A percentile compares a stretch with the other conserved stretches of the same genome.
Evolutionary conservation across 2,888 invertebrate species (phyloP).

Genomic region (Troilus luridus): DNA sequence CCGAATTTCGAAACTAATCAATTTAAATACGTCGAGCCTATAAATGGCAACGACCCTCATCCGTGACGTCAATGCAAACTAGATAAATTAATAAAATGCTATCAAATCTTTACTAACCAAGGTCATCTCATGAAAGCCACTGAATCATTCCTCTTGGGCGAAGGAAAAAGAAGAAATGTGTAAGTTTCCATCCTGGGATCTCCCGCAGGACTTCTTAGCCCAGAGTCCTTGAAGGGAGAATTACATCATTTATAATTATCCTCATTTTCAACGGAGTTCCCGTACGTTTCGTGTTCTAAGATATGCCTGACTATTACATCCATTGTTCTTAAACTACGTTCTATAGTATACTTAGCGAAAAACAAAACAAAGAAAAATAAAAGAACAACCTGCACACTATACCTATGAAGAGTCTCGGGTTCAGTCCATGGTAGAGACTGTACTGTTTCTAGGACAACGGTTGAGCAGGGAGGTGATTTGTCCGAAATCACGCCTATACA

Average conservation of each 20-base stretch:
- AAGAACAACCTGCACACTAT: no score
- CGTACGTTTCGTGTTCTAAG: not conserved
- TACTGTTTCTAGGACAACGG: no score
- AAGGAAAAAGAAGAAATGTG: not conserved
- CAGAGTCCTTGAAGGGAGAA: not conserved
- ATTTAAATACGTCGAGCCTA: not conserved
- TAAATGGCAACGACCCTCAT: slow-evolving; percentile 5
- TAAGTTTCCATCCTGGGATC: slow-evolving; percentile 29
- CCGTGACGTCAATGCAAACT: slow-evolving; percentile 36
- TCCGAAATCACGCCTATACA: no score
- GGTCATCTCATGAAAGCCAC: not conserved
- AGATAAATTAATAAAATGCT: not conserved
- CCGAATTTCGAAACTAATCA: not conserved
- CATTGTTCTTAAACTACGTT: not conserved
- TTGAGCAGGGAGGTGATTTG: no score
- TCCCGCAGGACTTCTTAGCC: not conserved
- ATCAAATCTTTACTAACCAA: not conserved
- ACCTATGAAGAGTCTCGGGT: no score
- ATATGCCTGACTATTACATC: not conserved
- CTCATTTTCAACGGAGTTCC: slow-evolving; percentile 3
- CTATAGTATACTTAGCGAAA: not conserved
- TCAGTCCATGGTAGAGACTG: no score
- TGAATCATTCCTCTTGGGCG: not conserved
- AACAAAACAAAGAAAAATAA: no score
- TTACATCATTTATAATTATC: slow-evolving; percentile 24